Conservation (phyloP, 2,797 vertebrate genomes). For the Heterohyrax brucei region DNA sequence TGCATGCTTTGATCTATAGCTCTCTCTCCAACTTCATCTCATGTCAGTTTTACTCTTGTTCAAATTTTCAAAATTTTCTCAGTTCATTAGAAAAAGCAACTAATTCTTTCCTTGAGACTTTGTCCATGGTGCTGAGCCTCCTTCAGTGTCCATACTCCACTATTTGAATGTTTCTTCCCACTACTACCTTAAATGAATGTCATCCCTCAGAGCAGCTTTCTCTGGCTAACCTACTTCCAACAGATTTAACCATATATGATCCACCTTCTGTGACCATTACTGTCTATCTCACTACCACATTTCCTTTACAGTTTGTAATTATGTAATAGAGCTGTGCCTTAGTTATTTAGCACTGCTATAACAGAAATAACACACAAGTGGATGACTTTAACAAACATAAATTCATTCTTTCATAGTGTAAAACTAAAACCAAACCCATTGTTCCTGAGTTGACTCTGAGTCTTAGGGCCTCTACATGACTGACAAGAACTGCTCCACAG, state of each 20-base stretch:
- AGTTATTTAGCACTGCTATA: too few species aligned
- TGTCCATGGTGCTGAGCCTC: not conserved
- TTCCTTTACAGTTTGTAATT: not conserved
- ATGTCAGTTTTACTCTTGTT: not conserved
- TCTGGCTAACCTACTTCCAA: not conserved
- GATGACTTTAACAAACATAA: too few species aligned
- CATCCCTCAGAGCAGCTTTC: not conserved
- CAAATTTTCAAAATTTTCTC: not conserved
- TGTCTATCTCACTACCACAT: not conserved
- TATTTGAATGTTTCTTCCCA: not conserved
- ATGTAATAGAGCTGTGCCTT: not conserved
- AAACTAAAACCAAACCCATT: too few species aligned
- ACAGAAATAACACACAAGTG: too few species aligned
- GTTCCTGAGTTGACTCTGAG: too few species aligned
- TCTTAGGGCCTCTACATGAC: too few species aligned
- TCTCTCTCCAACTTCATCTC: not conserved
- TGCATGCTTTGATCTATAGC: not conserved
- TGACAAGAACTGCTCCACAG: too few species aligned
- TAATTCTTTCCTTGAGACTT: not conserved
- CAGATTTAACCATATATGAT: not conserved
- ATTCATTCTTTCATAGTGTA: too few species aligned
- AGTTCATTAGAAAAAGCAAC: not conserved
- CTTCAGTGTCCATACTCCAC: not conserved
- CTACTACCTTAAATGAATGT: not conserved
- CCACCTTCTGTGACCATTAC: not conserved